Base-by-base conservation (phyloP, 1,140 invertebrate genomes). In the Diorhabda carinulata region DNA sequence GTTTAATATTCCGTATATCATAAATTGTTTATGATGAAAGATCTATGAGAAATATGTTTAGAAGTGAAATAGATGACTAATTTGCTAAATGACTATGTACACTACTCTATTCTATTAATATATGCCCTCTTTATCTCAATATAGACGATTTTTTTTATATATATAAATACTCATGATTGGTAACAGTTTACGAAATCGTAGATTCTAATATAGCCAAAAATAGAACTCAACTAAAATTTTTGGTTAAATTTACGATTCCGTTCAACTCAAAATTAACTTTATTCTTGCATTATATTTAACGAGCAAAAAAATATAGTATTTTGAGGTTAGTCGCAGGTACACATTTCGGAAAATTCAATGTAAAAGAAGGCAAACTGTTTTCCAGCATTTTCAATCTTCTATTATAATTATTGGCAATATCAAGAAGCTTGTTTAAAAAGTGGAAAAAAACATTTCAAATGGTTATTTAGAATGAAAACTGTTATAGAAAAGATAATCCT, bases 11-110 rank as follows among this genome's bases (percentile, higher is more conserved):
- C 71, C 70, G 70, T 76, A 70, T 76, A 70, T 77, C 72, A 73
- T 72, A 65, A 64, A 58, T 62, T 10, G 5, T 40, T 62, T 62
- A 59, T 66, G 64, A 66, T 5, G 25, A 66, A 76, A 75, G 70
- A 76, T 77, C 69, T 76, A 71, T 75, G 67, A 77, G 70, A 77
- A 76, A 74, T 73, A 52, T 75, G 74, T 77, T 74, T 70, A 73
- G 72, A 69, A 70, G 63, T 70, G 69, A 61, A 62, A 62, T 72
- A 70, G 70, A 74, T 74, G 73, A 74, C 71, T 74, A 74, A 61
- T 66, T 62, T 68, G 61, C 65, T 74, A 75, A 25, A 52, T 73
- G 72, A 73, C 72, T 76, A 74, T 76, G 59, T 74, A 76, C 73
- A 76, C 57, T 64, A 61, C 70, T 61, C 69, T 61, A 67, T 72